These are phyloP conservation scores for Chunga burmeisteri DNA, from an alignment of 2,113 vertebrate genomes.

Conservation along the genomic window DNA sequence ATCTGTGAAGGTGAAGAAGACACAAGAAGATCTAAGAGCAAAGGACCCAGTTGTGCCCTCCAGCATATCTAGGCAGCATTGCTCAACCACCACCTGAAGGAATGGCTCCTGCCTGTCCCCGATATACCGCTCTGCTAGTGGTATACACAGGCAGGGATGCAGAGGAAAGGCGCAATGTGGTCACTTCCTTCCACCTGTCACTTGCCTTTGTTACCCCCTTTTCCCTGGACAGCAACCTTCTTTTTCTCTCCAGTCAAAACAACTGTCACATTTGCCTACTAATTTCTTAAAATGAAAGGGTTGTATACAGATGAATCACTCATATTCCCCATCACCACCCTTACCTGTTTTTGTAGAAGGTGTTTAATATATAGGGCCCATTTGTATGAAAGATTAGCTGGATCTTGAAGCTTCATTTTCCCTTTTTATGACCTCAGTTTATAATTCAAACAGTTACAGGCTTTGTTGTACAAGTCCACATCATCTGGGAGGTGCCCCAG, in stretches of 20 bases:
- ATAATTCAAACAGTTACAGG: not conserved
- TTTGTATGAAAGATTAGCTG: not conserved
- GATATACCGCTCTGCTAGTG: too few species aligned
- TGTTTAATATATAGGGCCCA: not conserved
- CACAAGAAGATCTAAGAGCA: not conserved
- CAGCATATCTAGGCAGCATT: not conserved
- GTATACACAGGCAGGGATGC: not conserved
- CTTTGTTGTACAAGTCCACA: not conserved
- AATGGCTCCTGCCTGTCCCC: not conserved
- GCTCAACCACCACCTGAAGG: not conserved
- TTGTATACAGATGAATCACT: not conserved
- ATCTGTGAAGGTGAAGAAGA: not conserved
- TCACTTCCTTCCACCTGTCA: not conserved
- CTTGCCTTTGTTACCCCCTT: not conserved
- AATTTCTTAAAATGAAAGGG: not conserved
- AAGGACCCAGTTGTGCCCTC: not conserved
- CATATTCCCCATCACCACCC: not conserved
- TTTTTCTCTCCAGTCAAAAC: not conserved
- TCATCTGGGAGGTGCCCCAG: not conserved
- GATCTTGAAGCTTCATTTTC: not conserved
- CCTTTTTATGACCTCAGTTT: not conserved
- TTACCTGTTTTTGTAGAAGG: not conserved
- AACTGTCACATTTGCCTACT: not conserved
- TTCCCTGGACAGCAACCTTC: not conserved
- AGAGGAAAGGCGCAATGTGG: not conserved